These are phyloP conservation scores for Orchesella cincta DNA, from an alignment of 1,140 invertebrate genomes.

Conservation along the genomic window DNA sequence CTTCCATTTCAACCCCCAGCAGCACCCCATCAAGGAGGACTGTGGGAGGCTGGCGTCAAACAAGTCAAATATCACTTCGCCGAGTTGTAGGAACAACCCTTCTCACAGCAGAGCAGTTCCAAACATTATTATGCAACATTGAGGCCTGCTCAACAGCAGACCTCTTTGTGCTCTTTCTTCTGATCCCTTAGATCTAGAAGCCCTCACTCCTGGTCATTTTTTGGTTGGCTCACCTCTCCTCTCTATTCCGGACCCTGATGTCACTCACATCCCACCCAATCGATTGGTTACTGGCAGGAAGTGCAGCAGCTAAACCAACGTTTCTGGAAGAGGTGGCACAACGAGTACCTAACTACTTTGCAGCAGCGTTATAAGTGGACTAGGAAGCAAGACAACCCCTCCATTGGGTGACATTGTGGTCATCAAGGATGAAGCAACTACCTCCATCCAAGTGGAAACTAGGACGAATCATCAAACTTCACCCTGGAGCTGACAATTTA, in stretches of 20 bases:
- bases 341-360: constrained; percentile 49
- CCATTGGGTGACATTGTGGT: neutral
- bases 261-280: constrained; percentile 18
- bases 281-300: constrained; percentile 49
- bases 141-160: constrained; percentile 56
- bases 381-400: neutral
- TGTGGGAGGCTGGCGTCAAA: constrained; percentile 55
- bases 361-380: constrained; percentile 34
- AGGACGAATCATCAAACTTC: too few relatives aligned
- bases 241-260: constrained; percentile 17
- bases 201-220: constrained; percentile 30
- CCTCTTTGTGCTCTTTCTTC: constrained; percentile 45
- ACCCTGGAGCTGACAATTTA: too few relatives aligned
- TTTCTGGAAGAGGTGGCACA: constrained; percentile 51
- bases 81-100: constrained; percentile 39
- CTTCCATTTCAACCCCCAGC: constrained; percentile 54
- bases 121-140: constrained; percentile 52
- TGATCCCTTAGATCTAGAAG: constrained; percentile 19
- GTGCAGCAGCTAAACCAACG: constrained; percentile 41
- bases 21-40: constrained; percentile 53
- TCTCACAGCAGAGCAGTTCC: constrained; percentile 53
- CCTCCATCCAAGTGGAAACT: too few relatives aligned
- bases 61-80: constrained; percentile 52
- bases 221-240: constrained; percentile 32
- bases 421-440: neutral